Conservation (phyloP, 2,113 vertebrate genomes). For the Calyptomena viridis region DNA sequence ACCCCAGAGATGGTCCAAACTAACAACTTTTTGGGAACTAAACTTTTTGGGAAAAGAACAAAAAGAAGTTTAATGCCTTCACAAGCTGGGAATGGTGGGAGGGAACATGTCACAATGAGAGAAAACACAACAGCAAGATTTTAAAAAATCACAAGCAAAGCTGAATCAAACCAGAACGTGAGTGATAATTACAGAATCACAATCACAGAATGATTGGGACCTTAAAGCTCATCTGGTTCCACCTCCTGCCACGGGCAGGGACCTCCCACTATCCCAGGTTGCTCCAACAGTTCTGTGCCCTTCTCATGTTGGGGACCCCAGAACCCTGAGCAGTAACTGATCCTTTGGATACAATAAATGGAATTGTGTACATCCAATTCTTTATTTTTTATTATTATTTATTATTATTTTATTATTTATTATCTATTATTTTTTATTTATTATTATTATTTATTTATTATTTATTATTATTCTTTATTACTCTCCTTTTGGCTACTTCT, state of each 20-base stretch:
- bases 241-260: neutral
- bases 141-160: neutral
- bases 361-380: neutral
- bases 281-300: neutral
- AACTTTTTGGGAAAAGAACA: neutral
- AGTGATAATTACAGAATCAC: neutral
- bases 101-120: neutral
- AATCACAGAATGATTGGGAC: neutral
- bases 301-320: neutral
- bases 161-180: neutral
- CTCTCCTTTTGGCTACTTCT: neutral
- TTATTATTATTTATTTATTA: no score
- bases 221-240: neutral
- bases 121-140: neutral
- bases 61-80: neutral
- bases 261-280: neutral
- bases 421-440: no score
- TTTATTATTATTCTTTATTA: neutral
- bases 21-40: neutral
- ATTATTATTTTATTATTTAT: no score
- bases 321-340: neutral
- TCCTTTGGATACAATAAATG: neutral
- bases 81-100: neutral
- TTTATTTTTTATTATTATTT: neutral
- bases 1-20: neutral